Evolutionary conservation across 2,888 invertebrate genomes (phyloP), one percentile per base, ranked within the genome.

Genomic region (Hecatera dysodea): DNA sequence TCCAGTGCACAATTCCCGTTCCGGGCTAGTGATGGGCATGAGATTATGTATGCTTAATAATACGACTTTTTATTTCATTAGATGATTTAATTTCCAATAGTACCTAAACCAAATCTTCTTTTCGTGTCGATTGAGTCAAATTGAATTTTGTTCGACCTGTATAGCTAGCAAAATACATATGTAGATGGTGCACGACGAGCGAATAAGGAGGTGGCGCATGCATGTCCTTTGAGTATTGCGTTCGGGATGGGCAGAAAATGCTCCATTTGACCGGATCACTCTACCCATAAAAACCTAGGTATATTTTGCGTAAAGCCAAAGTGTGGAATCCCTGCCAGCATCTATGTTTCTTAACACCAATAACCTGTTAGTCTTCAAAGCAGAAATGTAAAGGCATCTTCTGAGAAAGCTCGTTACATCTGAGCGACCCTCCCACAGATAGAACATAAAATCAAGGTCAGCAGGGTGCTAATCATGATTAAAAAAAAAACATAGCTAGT

Each of bases 1-100:
- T 84, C 82, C 85, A 87, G 88, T 88, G 86, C 84, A 86, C 86
- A 78, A 87, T 86, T 87, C 83, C 80, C 75, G 76, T 86, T 81
- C 84, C 84, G 66, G 76, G 72, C 68, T 78, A 76, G 78, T 2
- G 72, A 46, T 50, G 78, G 50, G 33, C 39, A n/a, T n/a, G n/a
- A n/a, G 24, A 24, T 22, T 50, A 53, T 15, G 12, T 17, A 36
- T 12, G 0, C 42, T 72, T 52, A n/a, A 60, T 64, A n/a, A n/a
- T n/a, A n/a, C 55, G 56, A 61, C 29, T 59, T 50, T 64, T 39
- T 17, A 33, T 17, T 53, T 33, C n/a, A 39, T 52, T 52, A 9
- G 19, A 1, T 53, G 33, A 55, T 12, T 33, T n/a, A n/a, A 33
- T 55, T 55, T 5, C 22, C 12, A 48, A 48, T 46, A n/a, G 3